These are phyloP conservation scores for Dioctria rufipes DNA, from an alignment of 2,888 invertebrate species.

Conservation along the genomic window DNA sequence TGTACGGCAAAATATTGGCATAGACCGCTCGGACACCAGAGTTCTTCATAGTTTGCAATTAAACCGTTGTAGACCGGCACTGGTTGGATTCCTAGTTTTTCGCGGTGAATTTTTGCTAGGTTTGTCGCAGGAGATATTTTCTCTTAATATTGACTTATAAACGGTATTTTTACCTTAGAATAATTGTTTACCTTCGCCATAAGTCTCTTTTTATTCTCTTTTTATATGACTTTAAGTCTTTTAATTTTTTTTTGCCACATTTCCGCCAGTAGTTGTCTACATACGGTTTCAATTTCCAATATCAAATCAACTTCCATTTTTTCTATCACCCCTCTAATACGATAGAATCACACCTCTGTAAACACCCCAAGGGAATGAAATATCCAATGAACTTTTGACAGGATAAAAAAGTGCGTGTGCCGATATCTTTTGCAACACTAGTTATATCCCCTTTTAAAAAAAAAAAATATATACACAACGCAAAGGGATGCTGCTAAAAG, in stretches of 20 bases:
- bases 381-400: conserved; percentile 33
- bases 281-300: not conserved
- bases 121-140: no score
- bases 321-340: not conserved
- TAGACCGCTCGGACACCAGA: no score
- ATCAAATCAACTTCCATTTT: conserved; percentile 33
- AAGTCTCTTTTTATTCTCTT: no score
- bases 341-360: not conserved
- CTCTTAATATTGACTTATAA: no score
- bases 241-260: not conserved
- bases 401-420: not conserved
- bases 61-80: no score
- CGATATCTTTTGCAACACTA: conserved; percentile 34
- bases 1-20: no score
- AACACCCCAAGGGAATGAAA: not conserved
- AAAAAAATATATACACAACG: not conserved
- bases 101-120: no score
- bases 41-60: no score
- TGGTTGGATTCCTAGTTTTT: no score
- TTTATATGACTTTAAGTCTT: not conserved
- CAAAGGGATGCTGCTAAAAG: conserved; percentile 11
- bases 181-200: no score
- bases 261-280: not conserved
- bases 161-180: no score
- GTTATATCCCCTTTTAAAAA: conserved; percentile 16